These are phyloP conservation scores for Melanargia galathea DNA, from an alignment of 2,888 invertebrate genomes.

Conservation along the genomic window DNA sequence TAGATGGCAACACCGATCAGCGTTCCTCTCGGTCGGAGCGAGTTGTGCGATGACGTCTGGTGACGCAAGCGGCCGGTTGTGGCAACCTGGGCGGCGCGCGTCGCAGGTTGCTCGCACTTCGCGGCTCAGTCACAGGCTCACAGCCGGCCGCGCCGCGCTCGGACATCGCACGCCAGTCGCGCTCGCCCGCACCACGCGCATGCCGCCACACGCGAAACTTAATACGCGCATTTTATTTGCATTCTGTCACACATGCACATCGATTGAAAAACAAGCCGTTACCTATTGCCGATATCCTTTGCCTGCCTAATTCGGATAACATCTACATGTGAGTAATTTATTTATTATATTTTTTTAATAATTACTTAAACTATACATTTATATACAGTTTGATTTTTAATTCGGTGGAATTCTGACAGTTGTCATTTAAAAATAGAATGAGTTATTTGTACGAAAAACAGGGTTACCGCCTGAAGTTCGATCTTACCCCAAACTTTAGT, in stretches of 20 bases:
- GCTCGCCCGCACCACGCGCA: conserved; percentile 52
- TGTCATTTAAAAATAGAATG: too few species aligned
- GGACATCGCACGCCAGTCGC: conserved; percentile 50
- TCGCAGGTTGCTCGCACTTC: conserved; percentile 48
- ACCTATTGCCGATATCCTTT: conserved; percentile 34
- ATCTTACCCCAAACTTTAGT: too few species aligned
- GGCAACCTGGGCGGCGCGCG: conserved; percentile 36
- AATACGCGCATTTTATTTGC: conserved; percentile 60
- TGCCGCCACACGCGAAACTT: conserved; percentile 63
- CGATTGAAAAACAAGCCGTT: conserved; percentile 35
- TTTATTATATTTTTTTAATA: neutral
- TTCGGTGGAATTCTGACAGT: too few species aligned
- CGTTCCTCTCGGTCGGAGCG: conserved; percentile 1
- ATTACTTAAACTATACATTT: too few species aligned
- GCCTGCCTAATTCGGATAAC: conserved; percentile 36
- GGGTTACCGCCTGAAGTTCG: too few species aligned
- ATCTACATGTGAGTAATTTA: conserved; percentile 38
- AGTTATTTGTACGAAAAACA: too few species aligned
- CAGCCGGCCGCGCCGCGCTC: conserved; percentile 58
- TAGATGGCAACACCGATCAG: conserved; percentile 2
- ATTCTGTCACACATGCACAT: conserved; percentile 60
- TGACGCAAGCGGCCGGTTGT: conserved; percentile 46
- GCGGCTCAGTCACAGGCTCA: conserved; percentile 62
- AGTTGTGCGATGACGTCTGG: conserved; percentile 44
- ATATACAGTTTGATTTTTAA: too few species aligned